These are phyloP conservation scores for Tragelaphus scriptus DNA, from an alignment of 2,113 vertebrate genomes.

Conservation along the genomic window DNA sequence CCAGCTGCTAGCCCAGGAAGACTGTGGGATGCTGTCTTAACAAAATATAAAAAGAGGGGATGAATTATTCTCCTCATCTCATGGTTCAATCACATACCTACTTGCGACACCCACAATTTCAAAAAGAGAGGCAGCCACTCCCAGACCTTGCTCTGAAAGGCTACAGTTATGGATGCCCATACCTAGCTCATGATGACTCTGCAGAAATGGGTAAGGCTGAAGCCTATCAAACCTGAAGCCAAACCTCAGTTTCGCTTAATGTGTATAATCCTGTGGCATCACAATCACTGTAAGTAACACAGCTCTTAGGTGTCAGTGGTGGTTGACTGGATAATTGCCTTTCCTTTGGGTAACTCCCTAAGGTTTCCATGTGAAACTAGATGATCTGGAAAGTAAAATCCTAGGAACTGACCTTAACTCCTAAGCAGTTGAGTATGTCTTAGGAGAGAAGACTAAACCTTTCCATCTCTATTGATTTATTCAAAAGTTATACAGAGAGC, in stretches of 20 bases:
- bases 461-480: neutral
- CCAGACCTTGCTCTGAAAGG: neutral
- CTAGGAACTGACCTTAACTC: neutral
- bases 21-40: neutral
- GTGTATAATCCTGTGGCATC: neutral
- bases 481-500: neutral
- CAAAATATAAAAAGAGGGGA: neutral
- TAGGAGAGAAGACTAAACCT: neutral
- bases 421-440: neutral
- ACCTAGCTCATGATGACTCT: neutral
- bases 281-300: accelerated
- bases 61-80: neutral
- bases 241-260: neutral
- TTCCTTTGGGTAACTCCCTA: neutral
- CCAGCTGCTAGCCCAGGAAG: neutral
- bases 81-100: neutral
- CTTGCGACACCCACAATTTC: neutral
- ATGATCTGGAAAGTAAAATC: neutral
- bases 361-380: neutral
- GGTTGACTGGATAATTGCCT: neutral
- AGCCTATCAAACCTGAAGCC: neutral
- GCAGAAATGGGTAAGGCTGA: neutral
- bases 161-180: neutral
- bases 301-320: neutral
- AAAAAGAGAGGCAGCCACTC: neutral